Evolutionary conservation across 2,113 vertebrate genomes (phyloP), one percentile per base, ranked within the genome.

Genomic region (Microtus pennsylvanicus): DNA sequence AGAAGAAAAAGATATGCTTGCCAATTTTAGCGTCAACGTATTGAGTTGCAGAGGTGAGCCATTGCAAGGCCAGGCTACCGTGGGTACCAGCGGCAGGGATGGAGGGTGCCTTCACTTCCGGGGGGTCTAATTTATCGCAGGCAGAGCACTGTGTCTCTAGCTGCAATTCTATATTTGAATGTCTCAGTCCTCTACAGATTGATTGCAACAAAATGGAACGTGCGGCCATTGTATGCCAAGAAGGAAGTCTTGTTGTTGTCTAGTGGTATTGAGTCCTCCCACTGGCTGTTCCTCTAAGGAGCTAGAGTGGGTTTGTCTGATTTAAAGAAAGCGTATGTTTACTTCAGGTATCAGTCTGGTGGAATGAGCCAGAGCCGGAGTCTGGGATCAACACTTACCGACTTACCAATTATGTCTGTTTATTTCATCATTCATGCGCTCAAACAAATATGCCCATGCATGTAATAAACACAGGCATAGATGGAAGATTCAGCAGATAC

Each of bases 1-100:
- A 97, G 85, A 55, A 97, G 97, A 93, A 97, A 97, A 97, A 96
- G 95, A 94, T 90, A 67, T 75, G 93, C 97, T 98, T 98, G 89
- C 97, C 86, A 90, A 97, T 96, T 93, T 96, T 70, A 58, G 81
- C 6, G 0, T 35, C n/a, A 5, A 80, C 61, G 1, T 97, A 96
- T 96, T 94, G 97, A 95, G 96, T 89, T 89, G 77, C 83, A 42
- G 69, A 82, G 93, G 88, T 95, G 97, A 77, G 83, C 96, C 10
- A 93, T 69, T 74, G 77, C 42, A 10, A 45, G 42, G 26, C 24
- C 42, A 93, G n/a, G 97, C 93, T 94, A 76, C 91, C 90, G 1
- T 83, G 95, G 94, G 28, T 76, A 10, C 35, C 52, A 55, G 90
- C 55, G 77, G 89, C 70, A 76, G 14, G 72, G 90, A 63, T 28